A percentile compares a stretch with the other conserved stretches of the same genome.
Conservation (phyloP, 2,888 invertebrate genomes). For the Chrysomela aeneicollis region DNA sequence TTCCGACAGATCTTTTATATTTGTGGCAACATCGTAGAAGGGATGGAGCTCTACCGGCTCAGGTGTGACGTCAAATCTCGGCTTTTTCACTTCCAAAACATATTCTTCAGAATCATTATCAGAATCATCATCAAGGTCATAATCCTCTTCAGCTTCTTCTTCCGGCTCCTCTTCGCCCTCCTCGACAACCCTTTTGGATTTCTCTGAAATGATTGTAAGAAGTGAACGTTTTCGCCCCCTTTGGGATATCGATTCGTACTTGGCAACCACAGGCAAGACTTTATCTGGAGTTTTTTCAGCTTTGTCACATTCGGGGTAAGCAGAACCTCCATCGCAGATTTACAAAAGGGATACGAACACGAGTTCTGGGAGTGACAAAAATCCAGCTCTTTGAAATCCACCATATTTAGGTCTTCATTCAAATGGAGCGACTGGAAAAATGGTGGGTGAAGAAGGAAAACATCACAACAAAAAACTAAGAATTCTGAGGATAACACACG, state of each 20-base stretch:
- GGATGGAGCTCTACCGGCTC: constrained; percentile 21
- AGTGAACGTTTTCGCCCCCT: no score
- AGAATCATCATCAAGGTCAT: not conserved
- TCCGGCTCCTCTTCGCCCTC: no score
- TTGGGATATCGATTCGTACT: constrained; percentile 29
- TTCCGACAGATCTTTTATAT: constrained; percentile 26
- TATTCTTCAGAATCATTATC: no score
- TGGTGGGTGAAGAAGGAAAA: no score
- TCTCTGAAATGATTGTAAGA: no score
- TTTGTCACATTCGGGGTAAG: constrained; percentile 36
- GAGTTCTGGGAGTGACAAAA: constrained; percentile 26
- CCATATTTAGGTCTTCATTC: constrained; percentile 20
- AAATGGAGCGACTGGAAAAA: constrained; percentile 26
- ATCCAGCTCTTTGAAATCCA: constrained; percentile 33
- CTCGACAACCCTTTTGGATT: not conserved
- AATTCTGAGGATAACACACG: no score
- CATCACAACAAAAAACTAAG: no score
- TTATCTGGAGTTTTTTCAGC: constrained; percentile 39
- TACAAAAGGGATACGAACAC: constrained; percentile 28
- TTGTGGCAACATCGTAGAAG: constrained; percentile 24
- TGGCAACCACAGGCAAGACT: constrained; percentile 41
- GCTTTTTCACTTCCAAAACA: constrained; percentile 1
- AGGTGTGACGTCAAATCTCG: constrained; percentile 21
- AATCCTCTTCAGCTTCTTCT: no score
- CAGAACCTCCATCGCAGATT: constrained; percentile 25